Conservation (phyloP, 2,113 vertebrate species). For the Xerus inauris region DNA sequence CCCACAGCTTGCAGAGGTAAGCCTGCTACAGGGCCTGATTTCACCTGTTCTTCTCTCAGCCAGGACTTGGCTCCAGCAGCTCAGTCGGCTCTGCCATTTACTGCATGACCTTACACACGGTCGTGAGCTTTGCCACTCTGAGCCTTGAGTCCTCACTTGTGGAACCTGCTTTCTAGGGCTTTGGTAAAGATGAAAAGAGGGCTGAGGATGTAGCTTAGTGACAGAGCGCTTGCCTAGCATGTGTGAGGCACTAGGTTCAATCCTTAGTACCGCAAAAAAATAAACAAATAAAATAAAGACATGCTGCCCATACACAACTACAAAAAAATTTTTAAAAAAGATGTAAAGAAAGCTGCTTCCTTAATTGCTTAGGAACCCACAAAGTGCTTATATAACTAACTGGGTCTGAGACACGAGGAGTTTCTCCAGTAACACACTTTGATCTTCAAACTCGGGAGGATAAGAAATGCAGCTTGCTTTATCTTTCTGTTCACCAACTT, state of each 20-base stretch:
- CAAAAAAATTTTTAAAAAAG: too few species aligned
- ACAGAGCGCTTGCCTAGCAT: too few species aligned
- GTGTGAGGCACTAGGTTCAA: too few species aligned
- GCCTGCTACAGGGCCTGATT: background rate
- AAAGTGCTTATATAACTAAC: background rate
- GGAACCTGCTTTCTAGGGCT: background rate
- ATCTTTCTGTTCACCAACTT: background rate
- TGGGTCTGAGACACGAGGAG: background rate
- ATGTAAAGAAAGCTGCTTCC: too few species aligned
- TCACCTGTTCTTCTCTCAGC: background rate
- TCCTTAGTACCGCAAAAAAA: too few species aligned
- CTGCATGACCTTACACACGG: background rate
- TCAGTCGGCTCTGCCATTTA: background rate
- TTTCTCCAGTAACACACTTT: background rate
- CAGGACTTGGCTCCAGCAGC: background rate
- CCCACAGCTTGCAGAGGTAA: background rate
- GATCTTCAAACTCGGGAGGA: background rate
- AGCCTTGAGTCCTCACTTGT: background rate
- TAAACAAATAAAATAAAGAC: too few species aligned
- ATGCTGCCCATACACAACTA: too few species aligned
- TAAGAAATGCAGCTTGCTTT: background rate
- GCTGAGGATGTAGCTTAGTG: too few species aligned
- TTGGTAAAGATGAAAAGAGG: background rate
- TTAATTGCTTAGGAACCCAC: background rate
- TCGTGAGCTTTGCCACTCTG: background rate